phyloP scores from a whole-genome alignment of 2,888 invertebrate species.

The Nipponacmea schrenckii region DNA sequence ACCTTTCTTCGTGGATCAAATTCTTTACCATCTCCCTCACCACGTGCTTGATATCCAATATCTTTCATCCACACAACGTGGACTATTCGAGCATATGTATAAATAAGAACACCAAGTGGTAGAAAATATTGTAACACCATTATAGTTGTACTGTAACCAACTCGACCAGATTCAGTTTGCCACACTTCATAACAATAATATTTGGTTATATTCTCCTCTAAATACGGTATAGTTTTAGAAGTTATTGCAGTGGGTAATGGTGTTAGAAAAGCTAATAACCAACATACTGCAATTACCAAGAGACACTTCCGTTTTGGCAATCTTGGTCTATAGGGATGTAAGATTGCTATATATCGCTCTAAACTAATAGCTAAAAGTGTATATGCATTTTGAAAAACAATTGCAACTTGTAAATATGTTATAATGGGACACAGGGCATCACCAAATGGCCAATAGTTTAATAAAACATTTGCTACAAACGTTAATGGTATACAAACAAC shows the following conservation, averaged over 20 bases:
- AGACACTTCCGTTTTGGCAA: constrained; percentile 80
- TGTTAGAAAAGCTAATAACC: constrained; percentile 81
- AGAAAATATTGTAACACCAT: constrained; percentile 84
- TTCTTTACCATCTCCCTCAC: background rate
- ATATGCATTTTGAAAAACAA: constrained; percentile 80
- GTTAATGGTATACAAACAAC: constrained; percentile 67
- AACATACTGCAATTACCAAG: constrained; percentile 77
- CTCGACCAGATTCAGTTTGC: constrained; percentile 15
- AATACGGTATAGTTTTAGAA: constrained; percentile 67
- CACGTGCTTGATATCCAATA: constrained; percentile 64
- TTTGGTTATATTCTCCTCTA: background rate
- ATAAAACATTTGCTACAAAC: constrained; percentile 81
- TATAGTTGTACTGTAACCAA: constrained; percentile 77
- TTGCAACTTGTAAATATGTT: constrained; percentile 77
- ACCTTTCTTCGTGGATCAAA: constrained; percentile 6
- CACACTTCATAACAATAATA: constrained; percentile 13
- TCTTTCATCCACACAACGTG: constrained; percentile 86
- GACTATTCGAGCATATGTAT: constrained; percentile 86
- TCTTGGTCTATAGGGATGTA: constrained; percentile 85
- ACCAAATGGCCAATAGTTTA: constrained; percentile 89
- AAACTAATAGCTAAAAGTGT: constrained; percentile 89
- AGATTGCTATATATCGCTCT: constrained; percentile 88
- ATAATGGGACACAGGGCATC: constrained; percentile 82
- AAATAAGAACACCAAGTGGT: constrained; percentile 81
- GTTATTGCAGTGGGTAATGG: constrained; percentile 84